Conservation (phyloP, 2,797 vertebrate genomes). For the Mus caroli region DNA sequence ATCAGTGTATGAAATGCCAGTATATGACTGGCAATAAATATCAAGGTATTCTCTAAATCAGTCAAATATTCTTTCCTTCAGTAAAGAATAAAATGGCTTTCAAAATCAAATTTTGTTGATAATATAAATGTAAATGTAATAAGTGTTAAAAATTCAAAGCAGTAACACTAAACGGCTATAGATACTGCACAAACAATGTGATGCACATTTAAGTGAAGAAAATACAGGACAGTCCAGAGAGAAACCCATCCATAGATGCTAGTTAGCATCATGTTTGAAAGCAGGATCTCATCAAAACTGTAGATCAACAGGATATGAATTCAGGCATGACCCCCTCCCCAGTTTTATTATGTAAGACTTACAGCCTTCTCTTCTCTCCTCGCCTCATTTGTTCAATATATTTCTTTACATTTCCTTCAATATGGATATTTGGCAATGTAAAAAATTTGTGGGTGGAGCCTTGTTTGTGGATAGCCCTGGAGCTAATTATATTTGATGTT, state of each 20-base stretch:
- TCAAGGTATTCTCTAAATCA: slow-evolving; percentile 1
- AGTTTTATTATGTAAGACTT: not conserved
- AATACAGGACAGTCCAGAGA: not conserved
- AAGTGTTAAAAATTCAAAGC: slow-evolving; percentile 5
- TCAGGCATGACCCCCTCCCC: not conserved
- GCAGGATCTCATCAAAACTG: fast-evolving
- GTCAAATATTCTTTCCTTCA: not conserved
- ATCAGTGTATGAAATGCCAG: not conserved
- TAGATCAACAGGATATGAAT: not conserved
- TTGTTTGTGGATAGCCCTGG: too few relatives aligned
- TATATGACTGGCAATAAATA: slow-evolving; percentile 14
- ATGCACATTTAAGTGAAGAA: not conserved
- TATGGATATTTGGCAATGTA: not conserved
- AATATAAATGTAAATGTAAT: slow-evolving; percentile 9
- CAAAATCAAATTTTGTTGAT: not conserved
- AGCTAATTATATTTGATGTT: too few relatives aligned
- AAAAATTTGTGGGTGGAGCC: not conserved
- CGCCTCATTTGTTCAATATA: not conserved
- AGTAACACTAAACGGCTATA: not conserved
- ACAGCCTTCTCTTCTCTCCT: not conserved
- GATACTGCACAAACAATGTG: not conserved
- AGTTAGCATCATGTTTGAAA: not conserved
- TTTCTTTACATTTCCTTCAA: not conserved
- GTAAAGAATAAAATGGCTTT: not conserved
- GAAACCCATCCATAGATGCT: fast-evolving